Base-by-base conservation (phyloP, 2,797 vertebrate species). In the Gorsachius magnificus region DNA sequence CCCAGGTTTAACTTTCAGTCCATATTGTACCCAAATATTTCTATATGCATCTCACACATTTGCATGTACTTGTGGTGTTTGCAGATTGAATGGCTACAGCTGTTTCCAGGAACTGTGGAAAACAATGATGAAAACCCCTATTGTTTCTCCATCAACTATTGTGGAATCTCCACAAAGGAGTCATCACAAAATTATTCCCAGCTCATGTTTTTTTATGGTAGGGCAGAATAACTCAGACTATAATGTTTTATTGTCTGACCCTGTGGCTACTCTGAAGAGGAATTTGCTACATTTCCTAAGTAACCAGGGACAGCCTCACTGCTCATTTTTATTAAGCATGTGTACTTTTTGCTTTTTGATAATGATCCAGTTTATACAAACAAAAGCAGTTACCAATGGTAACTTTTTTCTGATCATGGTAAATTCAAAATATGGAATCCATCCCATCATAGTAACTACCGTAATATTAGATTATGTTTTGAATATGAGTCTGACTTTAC, bases 371-470 rank as follows among this genome's bases (percentile, higher is more conserved):
- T 85, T 96, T 87, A 54, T 83, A 68, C 64, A 50, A 89, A 90
- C 53, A 89, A 89, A 87, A 64, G 29, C 76, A 92, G 74, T 82
- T 93, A 79, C 66, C 81, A 36, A 56, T 91, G 70, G 48, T 75
- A 75, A 76, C 51, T 74, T 84, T 90, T 91, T 97, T 87, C 87
- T 91, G 26, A 48, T 81, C 51, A 17, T 38, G 43, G 36, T 57
- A 85, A 96, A 96, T 93, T 94, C 50, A 96, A 96, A 96, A 96
- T 95, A 95, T 92, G 95, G 83, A 96, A 83, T 95, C 46, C 69
- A 95, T 71, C 48, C 43, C 66, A 83, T 96, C 63, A 68, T 77
- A 93, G 61, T 65, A 91, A 83, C 91, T 94, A 89, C 91, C 60
- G 72, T 93, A 95, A 89, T 60, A 89, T 96, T 93, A 60, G 18